Evolutionary conservation across 2,797 vertebrate species (phyloP).

Genomic region (Salmo trutta): DNA sequence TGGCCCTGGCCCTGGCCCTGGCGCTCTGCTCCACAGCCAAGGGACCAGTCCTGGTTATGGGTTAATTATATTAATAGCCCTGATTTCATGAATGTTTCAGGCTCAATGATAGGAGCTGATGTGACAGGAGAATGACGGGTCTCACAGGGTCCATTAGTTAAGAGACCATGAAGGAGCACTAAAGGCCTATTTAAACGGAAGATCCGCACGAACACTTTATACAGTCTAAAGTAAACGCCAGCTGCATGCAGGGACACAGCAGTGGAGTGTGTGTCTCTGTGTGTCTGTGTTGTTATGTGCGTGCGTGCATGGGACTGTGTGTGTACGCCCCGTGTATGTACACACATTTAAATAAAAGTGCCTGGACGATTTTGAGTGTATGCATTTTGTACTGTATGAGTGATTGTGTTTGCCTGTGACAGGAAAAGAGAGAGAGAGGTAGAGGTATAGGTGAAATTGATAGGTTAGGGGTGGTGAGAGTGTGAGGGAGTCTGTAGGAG

Average conservation of each 20-base stretch:
- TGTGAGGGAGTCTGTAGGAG: slow-evolving; percentile 47
- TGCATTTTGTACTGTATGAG: slow-evolving; percentile 60
- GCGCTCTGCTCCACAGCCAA: slow-evolving; percentile 6
- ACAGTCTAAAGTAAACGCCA: slow-evolving; percentile 9
- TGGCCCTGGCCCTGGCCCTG: no score
- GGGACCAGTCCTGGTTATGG: slow-evolving; percentile 32
- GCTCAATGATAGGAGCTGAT: slow-evolving; percentile 57
- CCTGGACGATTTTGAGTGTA: slow-evolving; percentile 57
- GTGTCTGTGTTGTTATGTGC: not conserved
- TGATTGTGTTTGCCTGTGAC: slow-evolving; percentile 62
- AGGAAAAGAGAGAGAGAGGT: slow-evolving; percentile 42
- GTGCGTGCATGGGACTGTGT: slow-evolving; percentile 1
- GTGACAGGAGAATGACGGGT: slow-evolving; percentile 42
- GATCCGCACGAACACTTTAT: slow-evolving; percentile 48
- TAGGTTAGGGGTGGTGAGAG: slow-evolving; percentile 42
- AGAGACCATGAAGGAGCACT: slow-evolving; percentile 16
- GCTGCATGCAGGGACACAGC: not conserved
- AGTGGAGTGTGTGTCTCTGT: slow-evolving; percentile 9
- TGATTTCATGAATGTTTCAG: slow-evolving; percentile 71
- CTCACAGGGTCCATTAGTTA: slow-evolving; percentile 54
- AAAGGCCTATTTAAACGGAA: slow-evolving; percentile 36
- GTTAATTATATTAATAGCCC: slow-evolving; percentile 62
- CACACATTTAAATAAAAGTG: slow-evolving; percentile 45
- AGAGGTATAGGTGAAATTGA: not conserved
- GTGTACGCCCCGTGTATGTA: not conserved